Evolutionary conservation across 2,113 vertebrate genomes (phyloP).

Genomic region (Machaerirhynchus nigripectus): DNA sequence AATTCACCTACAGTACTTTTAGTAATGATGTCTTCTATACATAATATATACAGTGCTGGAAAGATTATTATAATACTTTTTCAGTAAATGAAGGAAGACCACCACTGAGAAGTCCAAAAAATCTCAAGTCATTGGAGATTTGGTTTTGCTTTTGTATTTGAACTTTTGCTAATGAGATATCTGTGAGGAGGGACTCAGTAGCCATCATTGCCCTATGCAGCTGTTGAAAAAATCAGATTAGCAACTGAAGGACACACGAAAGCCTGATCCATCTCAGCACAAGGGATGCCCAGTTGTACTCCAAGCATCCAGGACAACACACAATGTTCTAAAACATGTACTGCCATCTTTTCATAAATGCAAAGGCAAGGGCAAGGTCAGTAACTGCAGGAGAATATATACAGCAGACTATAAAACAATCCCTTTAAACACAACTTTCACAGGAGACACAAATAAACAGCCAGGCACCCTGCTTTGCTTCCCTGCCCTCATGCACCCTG

Average conservation of each 20-base stretch:
- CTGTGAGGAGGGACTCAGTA: slow-evolving; percentile 6
- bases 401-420: slow-evolving; percentile 39
- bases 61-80: slow-evolving; percentile 43
- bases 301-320: not conserved
- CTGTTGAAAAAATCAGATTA: not conserved
- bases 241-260: not conserved
- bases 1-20: slow-evolving; percentile 71
- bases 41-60: slow-evolving; percentile 70
- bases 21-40: slow-evolving; percentile 70
- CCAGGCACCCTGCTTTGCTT: not conserved
- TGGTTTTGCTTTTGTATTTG: slow-evolving; percentile 46
- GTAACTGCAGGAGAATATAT: slow-evolving; percentile 34
- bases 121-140: slow-evolving; percentile 32
- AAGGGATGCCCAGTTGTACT: not conserved
- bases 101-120: slow-evolving; percentile 33
- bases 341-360: slow-evolving; percentile 45
- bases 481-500: not conserved
- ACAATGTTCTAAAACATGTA: not conserved
- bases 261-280: slow-evolving; percentile 4
- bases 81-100: slow-evolving; percentile 44
- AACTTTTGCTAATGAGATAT: not conserved
- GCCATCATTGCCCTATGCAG: not conserved
- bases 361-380: slow-evolving; percentile 39
- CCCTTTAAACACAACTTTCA: slow-evolving; percentile 28
- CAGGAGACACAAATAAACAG: slow-evolving; percentile 18